Base-by-base conservation (phyloP, 2,113 vertebrate genomes). In the Zapornia atra region DNA sequence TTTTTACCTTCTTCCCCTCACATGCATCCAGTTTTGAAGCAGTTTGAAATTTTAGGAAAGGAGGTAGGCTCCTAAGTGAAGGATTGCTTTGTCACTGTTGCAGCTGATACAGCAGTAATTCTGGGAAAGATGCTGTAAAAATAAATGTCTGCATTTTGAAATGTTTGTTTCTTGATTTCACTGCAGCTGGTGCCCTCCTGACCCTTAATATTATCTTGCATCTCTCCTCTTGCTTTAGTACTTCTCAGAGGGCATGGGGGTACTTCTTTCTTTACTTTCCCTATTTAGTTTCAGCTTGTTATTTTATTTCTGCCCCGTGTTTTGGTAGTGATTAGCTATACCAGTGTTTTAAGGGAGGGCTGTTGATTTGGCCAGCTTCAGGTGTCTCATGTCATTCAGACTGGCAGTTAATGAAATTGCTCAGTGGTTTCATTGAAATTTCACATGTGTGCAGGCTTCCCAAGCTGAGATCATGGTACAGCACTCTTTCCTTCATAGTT, bases 111-210 rank as follows among this genome's bases (percentile, higher is more conserved):
- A 88, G 95, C 94, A 97, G 5, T 70, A 86, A 79, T 97, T 97
- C 96, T 94, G 84, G 83, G 73, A 94, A 96, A 88, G 65, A 96
- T 83, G 22, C 86, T 96, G 36, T 94, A 92, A 97, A 97, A 96
- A 97, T 96, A 96, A 90, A 94, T 92, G 76, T 85, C 90, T 97
- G 80, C 36, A 38, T 98, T 97, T 91, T 95, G 96, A 96, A 98
- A 96, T 86, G 54, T 85, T 97, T 96, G 87, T 82, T 97, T 98
- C 94, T 87, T 96, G 75, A 33, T 97, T 96, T 94, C 70, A 86
- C 81, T 91, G 85, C 94, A 95, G 80, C 70, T 92, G 56, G 91
- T 97, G 86, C 68, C 42, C 75, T 89, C 80, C 56, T 95, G 92
- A 92, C 94, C 93, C 90, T 92, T 82, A 94, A 46, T 92, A 81